Base-by-base conservation (phyloP, 1,140 invertebrate genomes). In the Danaus plexippus region DNA sequence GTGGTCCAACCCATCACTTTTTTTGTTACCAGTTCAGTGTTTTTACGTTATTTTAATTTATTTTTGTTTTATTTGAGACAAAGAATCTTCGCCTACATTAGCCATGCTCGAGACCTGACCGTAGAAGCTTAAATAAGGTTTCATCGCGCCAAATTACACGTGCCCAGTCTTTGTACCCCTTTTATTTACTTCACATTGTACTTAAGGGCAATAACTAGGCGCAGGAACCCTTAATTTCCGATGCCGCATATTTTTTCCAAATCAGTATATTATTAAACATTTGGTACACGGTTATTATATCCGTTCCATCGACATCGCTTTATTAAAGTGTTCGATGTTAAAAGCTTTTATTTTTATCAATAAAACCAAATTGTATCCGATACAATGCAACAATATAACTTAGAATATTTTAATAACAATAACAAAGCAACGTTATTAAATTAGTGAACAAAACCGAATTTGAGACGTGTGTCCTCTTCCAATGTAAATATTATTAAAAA, bases 141-240 rank as follows among this genome's bases (percentile, higher is more conserved):
- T 70, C 72, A 73, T 69, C 73, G 77, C 59, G 71, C 80, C 73
- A 83, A 86, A 86, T 86, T 86, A 83, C 78, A 86, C 58, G 70
- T 67, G 72, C 61, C 62, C 71, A 67, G 71, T 64, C 64, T 71
- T 78, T 77, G 75, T 77, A 75, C 71, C 71, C 59, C 74, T 71
- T 80, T 81, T 80, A 83, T 80, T 83, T 80, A 80, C 79, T 77
- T 82, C 79, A 84, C 77, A 74, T 86, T 84, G 83, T 79, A 86
- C 77, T 86, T 86, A 86, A 75, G 77, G 69, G 80, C 73, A 78
- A 86, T 86, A 83, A 84, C 76, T 77, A 83, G 63, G 66, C 68
- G 66, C 70, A 48, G 61, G 73, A 71, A 56, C 75, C 82, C 71
- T 77, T 77, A 71, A 81, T 83, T 80, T 77, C 55, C 61, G 59